Evolutionary conservation across 2,113 vertebrate species (phyloP), one percentile per base, ranked within the genome.

Genomic region (Anolis carolinensis): DNA sequence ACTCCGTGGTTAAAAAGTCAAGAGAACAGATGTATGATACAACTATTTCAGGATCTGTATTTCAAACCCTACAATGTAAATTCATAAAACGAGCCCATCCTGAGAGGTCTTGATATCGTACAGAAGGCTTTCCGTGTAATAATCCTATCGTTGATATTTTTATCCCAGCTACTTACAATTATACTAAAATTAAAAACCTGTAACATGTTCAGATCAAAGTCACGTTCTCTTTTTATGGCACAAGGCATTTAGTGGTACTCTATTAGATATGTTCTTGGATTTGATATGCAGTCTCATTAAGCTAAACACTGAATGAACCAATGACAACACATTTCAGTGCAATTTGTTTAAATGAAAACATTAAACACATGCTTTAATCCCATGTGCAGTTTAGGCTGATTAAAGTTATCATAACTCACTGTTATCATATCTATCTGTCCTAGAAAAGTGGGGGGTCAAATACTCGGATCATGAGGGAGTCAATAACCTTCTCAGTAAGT

Each of bases 1-100:
- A 97, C 96, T 96, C 92, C 89, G 83, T 96, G 96, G 96, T 97
- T 97, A 97, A 97, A 95, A 97, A 97, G 96, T 97, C 97, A 97
- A 91, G 89, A 83, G 89, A 96, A 92, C 96, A 97, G 95, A 97
- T 97, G 96, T 93, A 96, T 85, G 65, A 90, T 88, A 92, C 87
- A 78, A 92, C 91, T 92, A 88, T 82, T 93, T 93, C 89, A 92
- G 88, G 84, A 90, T 94, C 91, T 92, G 81, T 90, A 81, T 91
- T 96, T 95, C 92, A 94, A 86, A 89, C 63, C 72, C 48, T 62
- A 27, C 86, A 71, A 84, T 76, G 92, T 93, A 91, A 92, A 91
- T 92, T 81, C 93, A 87, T 55, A 84, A 87, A 52, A 77, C 75
- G 86, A 92, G 72, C 30, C 55, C 82, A 85, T 90, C 81, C 63